A percentile compares a stretch with the other conserved stretches of the same genome.
phyloP scores from a whole-genome alignment of 2,797 vertebrate genomes.

The Paguma larvata region DNA sequence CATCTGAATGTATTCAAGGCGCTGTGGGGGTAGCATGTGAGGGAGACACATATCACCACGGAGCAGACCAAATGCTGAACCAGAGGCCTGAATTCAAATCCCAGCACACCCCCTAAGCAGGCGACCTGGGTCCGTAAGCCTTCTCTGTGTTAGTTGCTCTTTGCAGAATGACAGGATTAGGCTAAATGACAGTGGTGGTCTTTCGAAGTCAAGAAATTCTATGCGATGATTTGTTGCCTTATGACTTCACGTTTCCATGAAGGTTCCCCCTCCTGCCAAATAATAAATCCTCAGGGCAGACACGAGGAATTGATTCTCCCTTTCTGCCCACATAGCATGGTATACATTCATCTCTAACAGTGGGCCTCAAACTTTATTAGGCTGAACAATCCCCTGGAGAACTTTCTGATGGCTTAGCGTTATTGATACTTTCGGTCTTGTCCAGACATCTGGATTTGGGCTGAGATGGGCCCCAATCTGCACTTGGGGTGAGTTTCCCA shows the following conservation, averaged over 20 bases:
- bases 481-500: neutral
- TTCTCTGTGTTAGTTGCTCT: neutral
- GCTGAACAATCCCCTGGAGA: neutral
- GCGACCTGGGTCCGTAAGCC: neutral
- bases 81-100: neutral
- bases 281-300: neutral
- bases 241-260: neutral
- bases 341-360: neutral
- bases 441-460: neutral
- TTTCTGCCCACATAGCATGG: neutral
- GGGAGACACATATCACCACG: fast-evolving
- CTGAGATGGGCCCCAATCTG: neutral
- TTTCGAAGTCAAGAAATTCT: neutral
- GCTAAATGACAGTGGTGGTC: fast-evolving
- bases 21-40: fast-evolving
- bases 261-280: neutral
- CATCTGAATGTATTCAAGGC: neutral
- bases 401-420: neutral
- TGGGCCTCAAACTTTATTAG: neutral
- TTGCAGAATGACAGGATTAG: neutral
- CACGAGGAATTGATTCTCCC: neutral
- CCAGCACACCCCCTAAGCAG: neutral
- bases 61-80: neutral
- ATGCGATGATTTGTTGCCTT: neutral
- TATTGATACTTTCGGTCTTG: neutral